A percentile compares a stretch with the other conserved stretches of the same genome.
phyloP scores from a whole-genome alignment of 2,113 vertebrate species.

The Pontoporia blainvillei region DNA sequence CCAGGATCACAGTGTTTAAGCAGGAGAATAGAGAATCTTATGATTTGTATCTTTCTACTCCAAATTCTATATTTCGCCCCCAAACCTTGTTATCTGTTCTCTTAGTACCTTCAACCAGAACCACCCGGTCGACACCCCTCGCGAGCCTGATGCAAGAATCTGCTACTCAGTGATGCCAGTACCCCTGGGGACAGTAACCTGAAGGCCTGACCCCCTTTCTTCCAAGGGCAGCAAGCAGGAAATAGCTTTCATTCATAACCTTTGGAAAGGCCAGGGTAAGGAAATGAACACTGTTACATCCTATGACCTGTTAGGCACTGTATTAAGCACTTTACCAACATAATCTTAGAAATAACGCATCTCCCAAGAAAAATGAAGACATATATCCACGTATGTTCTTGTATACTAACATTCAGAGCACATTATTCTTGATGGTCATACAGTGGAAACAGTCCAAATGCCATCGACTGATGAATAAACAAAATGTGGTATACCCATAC shows the following conservation, averaged over 20 bases:
- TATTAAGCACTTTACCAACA: background rate
- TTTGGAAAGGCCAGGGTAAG: background rate
- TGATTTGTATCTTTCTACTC: background rate
- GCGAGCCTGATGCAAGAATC: background rate
- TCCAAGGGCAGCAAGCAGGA: constrained; percentile 37
- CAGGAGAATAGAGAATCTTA: background rate
- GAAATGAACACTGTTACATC: background rate
- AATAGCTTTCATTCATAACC: constrained; percentile 62
- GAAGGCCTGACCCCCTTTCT: constrained; percentile 8
- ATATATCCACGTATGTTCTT: background rate
- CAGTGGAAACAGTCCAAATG: background rate
- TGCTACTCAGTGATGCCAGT: background rate
- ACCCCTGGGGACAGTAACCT: background rate
- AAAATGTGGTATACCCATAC: background rate
- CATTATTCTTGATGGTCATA: background rate
- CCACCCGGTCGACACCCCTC: background rate
- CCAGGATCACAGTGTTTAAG: background rate
- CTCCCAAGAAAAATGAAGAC: background rate
- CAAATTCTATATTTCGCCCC: background rate
- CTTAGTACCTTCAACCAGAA: background rate
- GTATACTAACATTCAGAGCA: background rate
- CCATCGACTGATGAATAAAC: background rate
- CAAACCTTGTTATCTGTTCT: background rate
- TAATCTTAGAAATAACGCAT: background rate
- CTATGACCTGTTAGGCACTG: background rate